phyloP scores from a whole-genome alignment of 2,888 invertebrate genomes.

The Chymomyza caudatula region DNA sequence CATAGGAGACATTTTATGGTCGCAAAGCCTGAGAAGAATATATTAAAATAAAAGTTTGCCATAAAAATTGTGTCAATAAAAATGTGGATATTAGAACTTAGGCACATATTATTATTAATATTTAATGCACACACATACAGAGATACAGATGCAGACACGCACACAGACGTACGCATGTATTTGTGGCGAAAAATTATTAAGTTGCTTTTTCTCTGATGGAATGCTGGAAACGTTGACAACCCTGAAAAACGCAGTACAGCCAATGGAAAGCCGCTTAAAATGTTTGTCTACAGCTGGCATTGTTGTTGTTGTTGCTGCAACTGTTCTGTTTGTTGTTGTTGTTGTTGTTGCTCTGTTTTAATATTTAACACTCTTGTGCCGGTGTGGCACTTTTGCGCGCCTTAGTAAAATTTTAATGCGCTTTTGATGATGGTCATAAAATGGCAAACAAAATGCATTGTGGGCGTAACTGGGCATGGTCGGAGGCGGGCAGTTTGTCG shows the following conservation, averaged over 20 bases:
- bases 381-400: conserved; percentile 29
- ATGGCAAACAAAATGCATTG: conserved; percentile 68
- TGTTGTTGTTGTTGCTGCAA: background rate
- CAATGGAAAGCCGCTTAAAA: conserved; percentile 60
- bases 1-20: conserved; percentile 3
- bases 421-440: conserved; percentile 72
- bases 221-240: conserved; percentile 48
- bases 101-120: conserved; percentile 66
- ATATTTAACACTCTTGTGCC: conserved; percentile 66
- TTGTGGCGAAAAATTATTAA: background rate
- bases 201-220: background rate
- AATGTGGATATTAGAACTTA: conserved; percentile 57
- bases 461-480: background rate
- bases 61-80: conserved; percentile 31
- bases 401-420: conserved; percentile 73
- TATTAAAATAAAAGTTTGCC: background rate
- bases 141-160: background rate
- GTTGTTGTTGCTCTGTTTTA: conserved; percentile 47
- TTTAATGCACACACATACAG: conserved; percentile 57
- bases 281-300: conserved; percentile 40
- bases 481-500: background rate
- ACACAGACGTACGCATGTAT: no score
- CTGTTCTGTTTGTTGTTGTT: conserved; percentile 35
- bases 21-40: background rate
- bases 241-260: conserved; percentile 25